A percentile compares a stretch with the other conserved stretches of the same genome.
These are phyloP conservation scores for Glomeris maerens DNA, from an alignment of 1,140 invertebrate genomes.

Conservation along the genomic window DNA sequence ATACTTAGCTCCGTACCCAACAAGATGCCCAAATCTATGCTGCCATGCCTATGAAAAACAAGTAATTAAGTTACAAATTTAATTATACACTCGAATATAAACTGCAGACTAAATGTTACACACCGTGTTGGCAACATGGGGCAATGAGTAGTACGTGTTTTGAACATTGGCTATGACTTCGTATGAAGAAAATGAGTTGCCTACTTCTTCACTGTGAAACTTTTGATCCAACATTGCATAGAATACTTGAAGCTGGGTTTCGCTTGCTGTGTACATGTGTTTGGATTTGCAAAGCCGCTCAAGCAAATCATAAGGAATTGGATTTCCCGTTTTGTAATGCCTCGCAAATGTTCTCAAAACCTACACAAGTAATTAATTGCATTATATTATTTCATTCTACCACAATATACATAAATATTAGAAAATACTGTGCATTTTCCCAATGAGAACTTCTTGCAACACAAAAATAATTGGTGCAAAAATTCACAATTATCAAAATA, in stretches of 20 bases:
- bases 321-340: slow-evolving; percentile 77
- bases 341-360: slow-evolving; percentile 72
- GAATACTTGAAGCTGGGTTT: slow-evolving; percentile 82
- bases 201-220: slow-evolving; percentile 50
- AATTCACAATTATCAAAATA: no score
- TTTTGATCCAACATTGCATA: slow-evolving; percentile 78
- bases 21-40: slow-evolving; percentile 85
- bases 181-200: slow-evolving; percentile 36
- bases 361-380: slow-evolving; percentile 30
- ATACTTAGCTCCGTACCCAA: slow-evolving; percentile 96
- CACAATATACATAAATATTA: no score
- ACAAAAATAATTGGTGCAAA: no score
- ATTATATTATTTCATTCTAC: not conserved
- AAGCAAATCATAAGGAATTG: slow-evolving; percentile 60
- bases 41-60: slow-evolving; percentile 73
- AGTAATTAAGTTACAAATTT: not conserved
- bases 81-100: not conserved
- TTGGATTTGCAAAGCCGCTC: slow-evolving; percentile 66
- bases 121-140: slow-evolving; percentile 74
- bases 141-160: slow-evolving; percentile 65
- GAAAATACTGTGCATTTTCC: no score
- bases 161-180: slow-evolving; percentile 68
- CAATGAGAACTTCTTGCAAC: not conserved
- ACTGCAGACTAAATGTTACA: slow-evolving; percentile 20
- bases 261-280: slow-evolving; percentile 69